These are phyloP conservation scores for Dermatemys mawii DNA, from an alignment of 2,113 vertebrate species.

Conservation along the genomic window DNA sequence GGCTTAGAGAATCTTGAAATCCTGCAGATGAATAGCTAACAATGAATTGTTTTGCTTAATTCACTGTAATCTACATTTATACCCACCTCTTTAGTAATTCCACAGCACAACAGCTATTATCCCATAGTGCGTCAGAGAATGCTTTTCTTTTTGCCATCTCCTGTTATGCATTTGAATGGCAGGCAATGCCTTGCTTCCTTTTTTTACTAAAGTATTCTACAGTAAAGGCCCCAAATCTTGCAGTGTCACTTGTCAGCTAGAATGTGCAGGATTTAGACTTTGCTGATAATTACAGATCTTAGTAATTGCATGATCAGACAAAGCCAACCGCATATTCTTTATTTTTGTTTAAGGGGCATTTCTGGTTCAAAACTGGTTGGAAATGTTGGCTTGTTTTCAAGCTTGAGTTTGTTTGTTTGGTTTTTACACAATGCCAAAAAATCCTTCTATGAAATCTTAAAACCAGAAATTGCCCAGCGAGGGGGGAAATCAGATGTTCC, in stretches of 20 bases:
- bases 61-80: background rate
- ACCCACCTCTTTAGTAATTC: background rate
- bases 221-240: background rate
- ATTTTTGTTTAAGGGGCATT: background rate
- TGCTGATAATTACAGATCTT: background rate
- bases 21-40: background rate
- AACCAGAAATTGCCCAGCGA: background rate
- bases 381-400: background rate
- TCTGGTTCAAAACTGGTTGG: background rate
- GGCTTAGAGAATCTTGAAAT: background rate
- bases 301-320: background rate
- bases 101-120: background rate
- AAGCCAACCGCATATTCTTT: background rate
- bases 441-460: background rate
- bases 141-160: background rate
- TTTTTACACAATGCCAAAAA: background rate
- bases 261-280: background rate
- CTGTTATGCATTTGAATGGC: background rate
- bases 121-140: background rate
- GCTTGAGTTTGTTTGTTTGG: background rate
- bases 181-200: background rate
- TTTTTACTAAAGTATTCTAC: background rate
- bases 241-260: background rate
- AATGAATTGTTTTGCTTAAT: background rate
- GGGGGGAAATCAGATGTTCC: background rate